Base-by-base conservation (phyloP, 2,113 vertebrate genomes). In the Holacanthus passer region DNA sequence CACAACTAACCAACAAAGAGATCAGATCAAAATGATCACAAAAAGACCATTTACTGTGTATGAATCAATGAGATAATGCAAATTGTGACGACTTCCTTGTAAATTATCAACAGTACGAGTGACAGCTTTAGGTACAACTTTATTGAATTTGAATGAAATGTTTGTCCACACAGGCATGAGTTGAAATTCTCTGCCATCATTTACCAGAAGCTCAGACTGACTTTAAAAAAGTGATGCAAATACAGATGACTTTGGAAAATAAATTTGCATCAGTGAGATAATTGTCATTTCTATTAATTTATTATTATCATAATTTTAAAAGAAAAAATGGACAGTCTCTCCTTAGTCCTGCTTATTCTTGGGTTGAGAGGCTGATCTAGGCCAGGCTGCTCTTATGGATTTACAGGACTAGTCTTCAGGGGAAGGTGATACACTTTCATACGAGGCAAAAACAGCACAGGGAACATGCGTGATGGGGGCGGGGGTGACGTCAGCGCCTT, bases 401-500 rank as follows among this genome's bases (percentile, higher is more conserved):
- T 7, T n/a, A 35, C 67, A 37, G 27, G 16, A 17, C 37, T 20
- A 6, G 8, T 56, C 47, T 59, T 32, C 35, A 6, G 32, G 35
- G 7, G 8, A 48, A 37, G 22, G 22, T n/a, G 35, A 59, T 14
- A 7, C 19, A 14, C 10, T 53, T 22, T 41, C 2, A 0, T 5
- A 24, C 8, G 11, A 7, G 19, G 4, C 9, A 5, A 3, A 9
- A 11, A 12, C 2, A 19, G 27, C 41, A 4, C 0, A 1, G 7
- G 22, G 24, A 24, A 52, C 9, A 1, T 37, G 37, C 7, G 35
- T 66, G 13, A n/a, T n/a, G 1, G 3, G 2, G 7, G 12, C 7
- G 3, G 14, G 17, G 5, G 3, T 45, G 47, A 77, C 67, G 81
- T 83, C 31, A 62, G 0, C 17, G 4, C 1, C 35, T 22, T 9